Conservation (phyloP, 2,113 vertebrate genomes). For the Albula glossodonta region DNA sequence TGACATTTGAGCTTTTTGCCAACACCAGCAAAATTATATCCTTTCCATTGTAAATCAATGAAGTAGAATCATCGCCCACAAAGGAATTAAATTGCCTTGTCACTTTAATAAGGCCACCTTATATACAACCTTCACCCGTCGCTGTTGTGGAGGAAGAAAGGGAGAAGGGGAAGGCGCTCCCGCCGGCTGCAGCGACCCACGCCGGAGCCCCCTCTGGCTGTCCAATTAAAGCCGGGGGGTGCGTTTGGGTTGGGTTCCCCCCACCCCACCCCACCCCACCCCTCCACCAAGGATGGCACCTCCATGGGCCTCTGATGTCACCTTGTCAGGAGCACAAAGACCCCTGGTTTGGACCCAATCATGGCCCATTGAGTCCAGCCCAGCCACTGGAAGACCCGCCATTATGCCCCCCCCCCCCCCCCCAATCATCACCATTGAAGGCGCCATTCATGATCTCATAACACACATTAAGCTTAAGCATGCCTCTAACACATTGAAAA, state of each 20-base stretch:
- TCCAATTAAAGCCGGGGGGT: constrained; percentile 67
- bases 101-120: constrained; percentile 84
- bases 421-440: too few species aligned
- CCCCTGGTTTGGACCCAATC: not conserved
- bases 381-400: not conserved
- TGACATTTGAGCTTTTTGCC: constrained; percentile 99
- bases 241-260: not conserved
- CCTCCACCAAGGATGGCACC: constrained; percentile 56
- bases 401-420: not conserved
- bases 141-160: constrained; percentile 71
- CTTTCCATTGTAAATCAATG: constrained; percentile 91
- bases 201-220: constrained; percentile 65
- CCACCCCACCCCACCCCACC: constrained; percentile 32
- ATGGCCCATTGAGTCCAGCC: not conserved
- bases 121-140: constrained; percentile 83
- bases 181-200: constrained; percentile 54
- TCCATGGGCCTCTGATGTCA: constrained; percentile 61
- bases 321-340: constrained; percentile 54
- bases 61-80: constrained; percentile 88
- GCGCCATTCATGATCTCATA: not conserved
- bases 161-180: constrained; percentile 49
- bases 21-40: constrained; percentile 94
- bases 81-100: constrained; percentile 88
- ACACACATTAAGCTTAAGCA: not conserved
- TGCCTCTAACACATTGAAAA: not conserved